These are phyloP conservation scores for Leptodirus hochenwartii DNA, from an alignment of 2,888 invertebrate species.

Conservation along the genomic window DNA sequence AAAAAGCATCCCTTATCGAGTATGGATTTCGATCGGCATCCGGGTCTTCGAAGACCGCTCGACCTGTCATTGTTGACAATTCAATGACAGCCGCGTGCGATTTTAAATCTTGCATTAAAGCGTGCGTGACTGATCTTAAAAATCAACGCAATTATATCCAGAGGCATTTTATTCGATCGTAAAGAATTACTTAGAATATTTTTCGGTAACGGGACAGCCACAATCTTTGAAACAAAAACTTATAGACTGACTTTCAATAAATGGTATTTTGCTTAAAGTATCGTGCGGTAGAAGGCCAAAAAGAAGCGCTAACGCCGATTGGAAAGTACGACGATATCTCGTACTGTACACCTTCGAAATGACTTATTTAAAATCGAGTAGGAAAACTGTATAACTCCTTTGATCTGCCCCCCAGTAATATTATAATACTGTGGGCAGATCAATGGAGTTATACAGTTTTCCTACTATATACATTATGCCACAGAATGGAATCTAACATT, in stretches of 20 bases:
- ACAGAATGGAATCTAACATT: too few species aligned
- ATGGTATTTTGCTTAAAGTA: slow-evolving; percentile 41
- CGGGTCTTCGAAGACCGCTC: slow-evolving; percentile 36
- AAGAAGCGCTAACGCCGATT: slow-evolving; percentile 68
- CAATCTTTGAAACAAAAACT: slow-evolving; percentile 77
- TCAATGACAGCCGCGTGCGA: slow-evolving; percentile 58
- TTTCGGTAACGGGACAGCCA: slow-evolving; percentile 53
- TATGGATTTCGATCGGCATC: slow-evolving; percentile 44
- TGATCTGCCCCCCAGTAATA: too few species aligned
- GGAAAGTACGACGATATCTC: slow-evolving; percentile 74
- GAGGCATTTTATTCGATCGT: background rate
- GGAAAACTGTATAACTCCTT: too few species aligned
- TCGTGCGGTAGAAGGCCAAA: slow-evolving; percentile 52
- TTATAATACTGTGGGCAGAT: too few species aligned
- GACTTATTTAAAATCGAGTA: too few species aligned
- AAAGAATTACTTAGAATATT: slow-evolving; percentile 30
- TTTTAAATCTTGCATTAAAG: slow-evolving; percentile 44
- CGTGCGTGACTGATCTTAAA: slow-evolving; percentile 33
- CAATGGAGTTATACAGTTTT: too few species aligned
- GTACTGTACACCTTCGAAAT: slow-evolving; percentile 70
- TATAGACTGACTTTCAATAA: slow-evolving; percentile 62
- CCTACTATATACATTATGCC: too few species aligned
- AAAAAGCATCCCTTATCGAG: slow-evolving; percentile 58
- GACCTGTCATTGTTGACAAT: slow-evolving; percentile 45
- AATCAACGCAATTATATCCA: background rate